Base-by-base conservation (phyloP, 2,888 invertebrate species). In the Philaethria dido region DNA sequence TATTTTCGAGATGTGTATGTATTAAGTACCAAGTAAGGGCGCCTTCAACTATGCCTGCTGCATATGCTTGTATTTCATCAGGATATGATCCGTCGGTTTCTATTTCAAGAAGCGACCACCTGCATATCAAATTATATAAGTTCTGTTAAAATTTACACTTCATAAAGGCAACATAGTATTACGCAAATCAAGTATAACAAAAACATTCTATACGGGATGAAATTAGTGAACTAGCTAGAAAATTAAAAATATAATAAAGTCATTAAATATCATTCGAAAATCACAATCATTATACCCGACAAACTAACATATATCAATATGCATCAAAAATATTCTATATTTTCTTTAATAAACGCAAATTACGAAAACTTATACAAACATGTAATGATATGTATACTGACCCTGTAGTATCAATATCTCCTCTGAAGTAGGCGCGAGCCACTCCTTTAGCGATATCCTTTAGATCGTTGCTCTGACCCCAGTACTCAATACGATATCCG, bases 21-120 rank as follows among this genome's bases (percentile, higher is more conserved):
- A 98, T 97, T 66, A 96, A 92, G 70, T 95, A 95, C 95, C 96
- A 96, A 11, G 98, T 97, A 3, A 97, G 85, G 22, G 95, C 95
- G 0, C 97, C 98, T 85, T 98, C 98, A 0, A 96, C 93, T 48
- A 96, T 93, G 5, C 98, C 98, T 1, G 98, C 98, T 1, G 96
- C 96, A 83, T 95, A 97, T 0, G 97, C 97, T 89, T 98, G 98
- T 50, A 96, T 94, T 76, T 94, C 94, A 82, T 98, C 97, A 0
- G 95, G 94, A 84, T 95, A 96, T 3, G 93, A 92, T 25, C 93
- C 91, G 74, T 95, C 95, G 0, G 97, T 97, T 87, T 96, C 95
- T 52, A 98, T 94, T 89, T 97, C 97, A 68, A 98, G 88, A 74
- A 95, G 94, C 18, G 96, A 95, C 97, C 97, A 97, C 66, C 97